These are phyloP conservation scores for Lumbricus terrestris DNA, from an alignment of 2,888 invertebrate genomes.

Conservation along the genomic window DNA sequence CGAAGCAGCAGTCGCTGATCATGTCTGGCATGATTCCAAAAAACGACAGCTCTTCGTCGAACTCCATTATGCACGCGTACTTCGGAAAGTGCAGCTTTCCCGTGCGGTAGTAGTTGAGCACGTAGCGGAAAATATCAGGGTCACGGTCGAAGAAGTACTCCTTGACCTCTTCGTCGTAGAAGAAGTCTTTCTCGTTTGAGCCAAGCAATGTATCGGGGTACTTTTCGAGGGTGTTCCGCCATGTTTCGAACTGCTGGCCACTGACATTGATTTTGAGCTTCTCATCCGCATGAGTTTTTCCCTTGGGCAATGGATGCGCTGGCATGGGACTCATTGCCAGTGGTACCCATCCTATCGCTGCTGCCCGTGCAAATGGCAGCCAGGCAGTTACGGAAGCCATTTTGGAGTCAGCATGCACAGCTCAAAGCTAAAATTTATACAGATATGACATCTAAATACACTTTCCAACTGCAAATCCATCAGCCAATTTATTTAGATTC, in stretches of 20 bases:
- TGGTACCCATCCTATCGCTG: slow-evolving; percentile 99
- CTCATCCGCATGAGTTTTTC: slow-evolving; percentile 93
- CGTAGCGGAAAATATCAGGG: slow-evolving; percentile 94
- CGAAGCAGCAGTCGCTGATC: slow-evolving; percentile 98
- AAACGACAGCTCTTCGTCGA: slow-evolving; percentile 98
- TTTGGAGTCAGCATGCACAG: not conserved
- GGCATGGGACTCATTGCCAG: slow-evolving; percentile 97
- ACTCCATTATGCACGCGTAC: slow-evolving; percentile 97
- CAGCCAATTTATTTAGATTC: not conserved
- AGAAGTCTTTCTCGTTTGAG: slow-evolving; percentile 96
- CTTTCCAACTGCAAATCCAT: not conserved
- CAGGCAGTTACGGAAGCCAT: slow-evolving; percentile 99
- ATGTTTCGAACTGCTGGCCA: slow-evolving; percentile 91
- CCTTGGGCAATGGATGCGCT: slow-evolving; percentile 88
- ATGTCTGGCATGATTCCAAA: slow-evolving; percentile 96
- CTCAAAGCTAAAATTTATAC: not conserved
- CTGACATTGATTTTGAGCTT: slow-evolving; percentile 89
- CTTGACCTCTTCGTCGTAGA: slow-evolving; percentile 73
- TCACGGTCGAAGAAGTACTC: slow-evolving; percentile 99
- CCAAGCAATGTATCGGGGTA: slow-evolving; percentile 97
- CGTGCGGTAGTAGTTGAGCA: slow-evolving; percentile 93
- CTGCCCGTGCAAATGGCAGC: slow-evolving; percentile 99
- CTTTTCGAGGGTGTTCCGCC: slow-evolving; percentile 98
- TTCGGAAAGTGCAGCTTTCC: slow-evolving; percentile 99
- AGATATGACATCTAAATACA: slow-evolving; percentile 5